Evolutionary conservation across 2,113 vertebrate species (phyloP), one percentile per base, ranked within the genome.

Genomic region (Syngnathus typhle): DNA sequence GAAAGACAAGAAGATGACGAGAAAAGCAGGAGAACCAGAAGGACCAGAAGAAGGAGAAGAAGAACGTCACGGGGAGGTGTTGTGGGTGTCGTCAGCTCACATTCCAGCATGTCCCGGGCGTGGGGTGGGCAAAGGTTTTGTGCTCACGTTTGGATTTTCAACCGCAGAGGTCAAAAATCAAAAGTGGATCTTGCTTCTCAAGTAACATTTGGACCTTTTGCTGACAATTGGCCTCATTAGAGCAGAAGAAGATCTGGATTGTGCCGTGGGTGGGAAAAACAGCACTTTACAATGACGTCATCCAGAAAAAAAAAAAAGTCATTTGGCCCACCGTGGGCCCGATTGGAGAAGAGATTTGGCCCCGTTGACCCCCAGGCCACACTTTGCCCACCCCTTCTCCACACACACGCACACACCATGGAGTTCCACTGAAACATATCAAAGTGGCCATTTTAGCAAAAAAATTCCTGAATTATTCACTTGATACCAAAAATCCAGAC

Each of bases 361-460:
- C n/a, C 49, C 9, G 49, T 8, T 21, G 19, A 52, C 49, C 49
- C 49, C 49, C 49, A 3, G 49, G 49, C 19, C 49, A 21, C 10
- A 52, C 49, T 52, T 52, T 52, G 49, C 49, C 52, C 52, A 55
- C 52, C 54, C 54, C 54, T 32, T 12, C 13, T 58, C 15, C 16
- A 55, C 49, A 52, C 49, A 36, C 27, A 58, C 55, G 15, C 55
- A 56, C 84, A 83, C 85, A 86, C 88, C 92, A 95, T 91, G 88
- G 92, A 91, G 89, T 93, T 92, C 91, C 95, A 93, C 93, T 84
- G 94, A 93, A 95, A 96, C 91, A 93, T 98, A 97, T 95, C 95
- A 98, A 98, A 98, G 95, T 95, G 92, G 89, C 95, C 90, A 93
- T 94, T 93, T 94, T 97, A 96, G 94, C 95, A 95, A 98, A 96